A percentile compares a stretch with the other conserved stretches of the same genome.
These are phyloP conservation scores for Drosophila nigromelanica DNA, from an alignment of 1,140 invertebrate genomes.

Conservation along the genomic window DNA sequence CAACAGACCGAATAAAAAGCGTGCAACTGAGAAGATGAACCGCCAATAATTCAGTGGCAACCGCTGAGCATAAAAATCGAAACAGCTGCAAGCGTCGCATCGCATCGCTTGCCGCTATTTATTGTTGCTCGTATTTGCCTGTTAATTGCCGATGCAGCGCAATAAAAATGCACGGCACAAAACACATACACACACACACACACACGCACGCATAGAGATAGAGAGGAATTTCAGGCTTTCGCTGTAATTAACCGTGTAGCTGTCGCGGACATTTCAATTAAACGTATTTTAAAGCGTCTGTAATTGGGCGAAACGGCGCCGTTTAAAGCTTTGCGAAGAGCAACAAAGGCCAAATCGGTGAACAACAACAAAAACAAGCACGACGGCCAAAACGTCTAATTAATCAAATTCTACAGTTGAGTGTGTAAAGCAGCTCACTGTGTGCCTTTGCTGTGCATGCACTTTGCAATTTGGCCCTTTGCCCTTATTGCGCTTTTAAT, in stretches of 20 bases:
- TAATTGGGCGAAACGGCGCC: constrained; percentile 34
- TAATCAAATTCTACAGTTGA: constrained; percentile 60
- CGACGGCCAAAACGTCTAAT: constrained; percentile 59
- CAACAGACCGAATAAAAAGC: constrained; percentile 7
- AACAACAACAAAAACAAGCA: neutral
- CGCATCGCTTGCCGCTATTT: constrained; percentile 52
- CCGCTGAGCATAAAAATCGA: constrained; percentile 69
- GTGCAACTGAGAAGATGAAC: constrained; percentile 50
- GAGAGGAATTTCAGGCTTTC: constrained; percentile 16
- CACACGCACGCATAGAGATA: neutral
- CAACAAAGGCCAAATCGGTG: constrained; percentile 28
- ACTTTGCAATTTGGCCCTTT: constrained; percentile 21
- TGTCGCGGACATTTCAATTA: constrained; percentile 55
- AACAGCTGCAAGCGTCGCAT: constrained; percentile 53
- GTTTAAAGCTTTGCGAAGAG: constrained; percentile 19
- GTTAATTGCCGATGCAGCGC: constrained; percentile 71
- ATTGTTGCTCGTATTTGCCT: constrained; percentile 66
- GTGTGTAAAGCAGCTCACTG: constrained; percentile 23
- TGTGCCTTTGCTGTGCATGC: constrained; percentile 47
- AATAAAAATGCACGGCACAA: constrained; percentile 55
- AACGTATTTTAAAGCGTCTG: constrained; percentile 35
- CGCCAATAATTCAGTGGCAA: constrained; percentile 73
- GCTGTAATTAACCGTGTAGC: constrained; percentile 63
- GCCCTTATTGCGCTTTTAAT: constrained; percentile 42
- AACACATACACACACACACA: constrained; percentile 9